phyloP scores from a whole-genome alignment of 2,888 invertebrate genomes.

The Melanophora roralis region DNA sequence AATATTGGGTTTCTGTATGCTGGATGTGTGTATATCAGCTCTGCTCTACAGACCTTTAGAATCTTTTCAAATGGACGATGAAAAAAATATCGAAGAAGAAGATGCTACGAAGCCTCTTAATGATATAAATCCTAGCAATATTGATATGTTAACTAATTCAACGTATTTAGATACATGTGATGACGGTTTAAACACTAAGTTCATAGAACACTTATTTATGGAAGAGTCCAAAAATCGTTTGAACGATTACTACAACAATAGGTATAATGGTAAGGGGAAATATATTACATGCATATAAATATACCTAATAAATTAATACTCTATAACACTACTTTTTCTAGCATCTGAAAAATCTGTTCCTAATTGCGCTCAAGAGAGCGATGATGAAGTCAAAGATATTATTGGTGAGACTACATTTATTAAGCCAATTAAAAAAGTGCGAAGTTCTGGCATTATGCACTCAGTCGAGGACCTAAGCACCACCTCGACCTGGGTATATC shows the following conservation, averaged over 20 bases:
- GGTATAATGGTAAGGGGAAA: constrained; percentile 63
- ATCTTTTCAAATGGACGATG: constrained; percentile 66
- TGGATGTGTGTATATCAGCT: constrained; percentile 86
- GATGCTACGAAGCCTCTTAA: constrained; percentile 70
- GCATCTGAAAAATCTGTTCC: constrained; percentile 61
- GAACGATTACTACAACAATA: constrained; percentile 74
- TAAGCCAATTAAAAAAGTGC: constrained; percentile 81
- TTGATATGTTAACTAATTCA: constrained; percentile 75
- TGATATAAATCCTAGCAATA: constrained; percentile 73
- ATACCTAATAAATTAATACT: too few relatives aligned
- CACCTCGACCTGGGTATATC: constrained; percentile 86
- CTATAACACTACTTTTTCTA: background rate
- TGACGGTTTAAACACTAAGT: constrained; percentile 75
- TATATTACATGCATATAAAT: too few relatives aligned
- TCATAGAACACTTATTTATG: constrained; percentile 76
- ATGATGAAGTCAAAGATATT: constrained; percentile 80
- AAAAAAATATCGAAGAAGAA: constrained; percentile 63
- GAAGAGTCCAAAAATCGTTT: constrained; percentile 77
- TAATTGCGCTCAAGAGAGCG: constrained; percentile 74
- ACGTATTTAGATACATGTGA: constrained; percentile 76
- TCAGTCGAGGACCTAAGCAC: constrained; percentile 86
- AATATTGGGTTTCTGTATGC: constrained; percentile 84
- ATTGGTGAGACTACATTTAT: constrained; percentile 79
- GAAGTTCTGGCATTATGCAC: constrained; percentile 84
- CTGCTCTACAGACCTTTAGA: constrained; percentile 82